Evolutionary conservation across 2,797 vertebrate genomes (phyloP), one percentile per base, ranked within the genome.

Genomic region (Protosalanx chinensis): DNA sequence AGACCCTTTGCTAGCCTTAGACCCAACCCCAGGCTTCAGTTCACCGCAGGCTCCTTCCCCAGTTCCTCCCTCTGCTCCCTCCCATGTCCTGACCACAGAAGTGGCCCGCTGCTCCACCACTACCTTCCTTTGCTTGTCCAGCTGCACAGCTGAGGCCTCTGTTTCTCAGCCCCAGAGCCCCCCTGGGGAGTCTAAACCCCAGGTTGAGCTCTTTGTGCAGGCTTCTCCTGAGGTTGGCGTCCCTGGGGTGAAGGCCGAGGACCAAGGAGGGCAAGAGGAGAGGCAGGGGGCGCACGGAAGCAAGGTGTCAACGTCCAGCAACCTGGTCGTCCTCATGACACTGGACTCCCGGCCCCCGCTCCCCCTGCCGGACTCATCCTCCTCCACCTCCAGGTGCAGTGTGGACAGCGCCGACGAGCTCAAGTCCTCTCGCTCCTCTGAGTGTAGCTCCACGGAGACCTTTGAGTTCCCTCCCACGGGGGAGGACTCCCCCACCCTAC

Each of bases 381-480:
- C 91, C 86, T 51, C 58, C 58, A 92, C 93, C 62, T 95, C 93
- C 79, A 93, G 95, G 81, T 96, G 95, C 91, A 95, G 94, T 84
- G 82, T 93, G 57, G 95, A 96, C 91, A 96, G 95, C 88, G 91
- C 94, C 84, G 94, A 95, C 88, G 94, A 94, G 86, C 81, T 95
- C 90, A 94, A 94, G 81, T 95, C 94, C 74, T 93, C 91, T 89
- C 94, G 91, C 92, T 96, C 95, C 92, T 96, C 95, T 61, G 95
- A 97, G 92, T 94, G 94, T 93, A 95, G 95, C 88, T 95, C 94
- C 87, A 93, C 94, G 57, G 95, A 95, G 90, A 95, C 94, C 81
- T 94, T 95, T 91, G 95, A 93, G 87, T 94, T 93, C 87, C 93
- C 94, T 79, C 94, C 93, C 86, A 93, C 95, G 69, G 95, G 93